These are phyloP conservation scores for Lucilia cuprina DNA, from an alignment of 1,140 invertebrate species.

Conservation along the genomic window DNA sequence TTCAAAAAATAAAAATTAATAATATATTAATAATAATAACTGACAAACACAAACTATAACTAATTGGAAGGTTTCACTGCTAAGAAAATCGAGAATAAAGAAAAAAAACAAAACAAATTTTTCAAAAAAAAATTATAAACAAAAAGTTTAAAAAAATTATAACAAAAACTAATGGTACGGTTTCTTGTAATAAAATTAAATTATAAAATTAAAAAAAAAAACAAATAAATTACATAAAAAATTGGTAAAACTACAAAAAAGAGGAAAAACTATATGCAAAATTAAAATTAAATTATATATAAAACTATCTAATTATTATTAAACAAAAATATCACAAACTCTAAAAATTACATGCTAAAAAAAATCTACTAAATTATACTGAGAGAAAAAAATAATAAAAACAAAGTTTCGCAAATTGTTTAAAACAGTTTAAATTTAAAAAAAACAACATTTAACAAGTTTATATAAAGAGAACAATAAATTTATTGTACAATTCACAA, in stretches of 20 bases:
- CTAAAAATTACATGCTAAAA: neutral
- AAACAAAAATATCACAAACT: neutral
- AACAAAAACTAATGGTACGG: constrained; percentile 11
- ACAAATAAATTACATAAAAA: neutral
- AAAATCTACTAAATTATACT: neutral
- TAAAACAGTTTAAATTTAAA: no score
- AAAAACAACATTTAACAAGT: no score
- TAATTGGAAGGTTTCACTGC: constrained; percentile 31
- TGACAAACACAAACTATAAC: neutral
- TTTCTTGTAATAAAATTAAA: constrained; percentile 16
- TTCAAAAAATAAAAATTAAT: neutral
- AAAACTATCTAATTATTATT: neutral
- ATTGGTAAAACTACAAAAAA: neutral
- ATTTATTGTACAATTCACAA: no score
- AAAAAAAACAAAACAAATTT: constrained; percentile 1
- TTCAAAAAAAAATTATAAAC: neutral
- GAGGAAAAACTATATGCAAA: neutral
- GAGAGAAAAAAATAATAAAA: neutral
- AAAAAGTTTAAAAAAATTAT: neutral
- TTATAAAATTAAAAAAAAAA: neutral
- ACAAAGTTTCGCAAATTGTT: no score
- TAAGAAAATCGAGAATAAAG: constrained; percentile 4
- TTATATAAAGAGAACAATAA: no score
- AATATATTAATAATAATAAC: neutral
- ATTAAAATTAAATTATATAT: neutral